Percentiles rank a stretch among this genome's conserved stretches.
Conservation (phyloP, 2,888 invertebrate genomes). For the Ctena decussata region DNA sequence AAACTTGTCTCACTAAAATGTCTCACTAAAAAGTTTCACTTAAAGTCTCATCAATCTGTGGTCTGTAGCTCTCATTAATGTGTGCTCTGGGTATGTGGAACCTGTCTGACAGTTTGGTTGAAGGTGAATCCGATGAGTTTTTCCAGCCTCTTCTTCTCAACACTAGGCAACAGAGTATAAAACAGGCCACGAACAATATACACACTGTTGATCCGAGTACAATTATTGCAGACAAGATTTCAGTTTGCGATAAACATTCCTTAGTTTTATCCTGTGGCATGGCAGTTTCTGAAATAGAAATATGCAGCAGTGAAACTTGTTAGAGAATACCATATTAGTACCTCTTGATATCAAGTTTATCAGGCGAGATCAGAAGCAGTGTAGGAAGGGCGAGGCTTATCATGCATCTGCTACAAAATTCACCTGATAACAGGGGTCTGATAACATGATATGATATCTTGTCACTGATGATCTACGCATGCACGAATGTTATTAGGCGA, state of each 20-base stretch:
- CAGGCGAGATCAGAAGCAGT: no score
- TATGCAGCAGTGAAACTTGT: neutral
- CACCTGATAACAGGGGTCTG: no score
- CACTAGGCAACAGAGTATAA: neutral
- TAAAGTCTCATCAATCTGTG: no score
- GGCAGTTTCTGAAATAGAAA: neutral
- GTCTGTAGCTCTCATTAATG: neutral
- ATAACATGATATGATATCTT: no score
- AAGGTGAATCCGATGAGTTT: neutral
- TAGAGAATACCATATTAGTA: no score
- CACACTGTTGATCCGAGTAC: neutral
- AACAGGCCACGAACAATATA: neutral
- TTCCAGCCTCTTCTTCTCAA: neutral
- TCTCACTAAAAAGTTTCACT: no score
- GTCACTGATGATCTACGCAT: no score
- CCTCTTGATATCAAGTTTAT: no score
- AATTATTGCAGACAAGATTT: constrained; percentile 1
- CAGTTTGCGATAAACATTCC: neutral
- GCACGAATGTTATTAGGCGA: no score
- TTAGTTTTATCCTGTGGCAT: neutral
- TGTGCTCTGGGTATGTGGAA: constrained; percentile 15
- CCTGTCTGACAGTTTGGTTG: neutral
- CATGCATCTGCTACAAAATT: no score
- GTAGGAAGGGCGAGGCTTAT: no score
- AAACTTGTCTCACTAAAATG: no score